Percentiles rank a stretch among this genome's conserved stretches.
These are phyloP conservation scores for Rutpela maculata DNA, from an alignment of 2,888 invertebrate genomes.

Conservation along the genomic window DNA sequence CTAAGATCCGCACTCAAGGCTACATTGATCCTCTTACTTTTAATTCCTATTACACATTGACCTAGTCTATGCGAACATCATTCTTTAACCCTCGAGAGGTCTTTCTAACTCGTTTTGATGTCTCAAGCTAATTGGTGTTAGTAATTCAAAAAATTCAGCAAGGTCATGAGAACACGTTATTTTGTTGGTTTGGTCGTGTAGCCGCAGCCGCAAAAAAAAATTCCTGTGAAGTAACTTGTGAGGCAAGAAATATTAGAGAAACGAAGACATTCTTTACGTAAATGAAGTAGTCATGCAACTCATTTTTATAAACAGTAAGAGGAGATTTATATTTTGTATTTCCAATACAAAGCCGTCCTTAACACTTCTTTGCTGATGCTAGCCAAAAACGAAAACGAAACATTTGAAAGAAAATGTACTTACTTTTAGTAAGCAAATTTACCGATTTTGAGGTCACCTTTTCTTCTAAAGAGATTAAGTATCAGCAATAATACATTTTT, in stretches of 20 bases:
- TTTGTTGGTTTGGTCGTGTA: neutral
- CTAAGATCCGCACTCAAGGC: constrained; percentile 52
- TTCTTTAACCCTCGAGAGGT: constrained; percentile 1
- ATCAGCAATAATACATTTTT: too few relatives aligned
- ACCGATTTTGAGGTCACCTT: too few relatives aligned
- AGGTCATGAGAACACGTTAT: constrained; percentile 23
- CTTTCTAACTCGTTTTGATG: constrained; percentile 7
- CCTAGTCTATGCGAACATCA: constrained; percentile 43
- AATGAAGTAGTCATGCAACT: too few relatives aligned
- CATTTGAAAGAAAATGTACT: too few relatives aligned
- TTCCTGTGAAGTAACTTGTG: neutral
- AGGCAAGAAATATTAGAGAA: neutral
- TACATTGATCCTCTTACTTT: constrained; percentile 56
- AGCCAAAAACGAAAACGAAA: too few relatives aligned
- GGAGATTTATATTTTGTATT: too few relatives aligned
- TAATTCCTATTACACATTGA: constrained; percentile 49
- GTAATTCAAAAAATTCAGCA: constrained; percentile 9
- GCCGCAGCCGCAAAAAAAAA: neutral
- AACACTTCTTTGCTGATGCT: too few relatives aligned
- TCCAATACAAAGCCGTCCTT: too few relatives aligned
- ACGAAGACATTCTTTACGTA: neutral
- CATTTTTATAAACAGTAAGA: too few relatives aligned
- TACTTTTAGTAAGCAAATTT: too few relatives aligned
- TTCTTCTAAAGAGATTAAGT: too few relatives aligned
- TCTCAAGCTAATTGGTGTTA: neutral